Percentiles rank a stretch among this genome's conserved stretches.
These are phyloP conservation scores for Axea sp. DNA, from an alignment of 2,888 invertebrate species.

Conservation along the genomic window DNA sequence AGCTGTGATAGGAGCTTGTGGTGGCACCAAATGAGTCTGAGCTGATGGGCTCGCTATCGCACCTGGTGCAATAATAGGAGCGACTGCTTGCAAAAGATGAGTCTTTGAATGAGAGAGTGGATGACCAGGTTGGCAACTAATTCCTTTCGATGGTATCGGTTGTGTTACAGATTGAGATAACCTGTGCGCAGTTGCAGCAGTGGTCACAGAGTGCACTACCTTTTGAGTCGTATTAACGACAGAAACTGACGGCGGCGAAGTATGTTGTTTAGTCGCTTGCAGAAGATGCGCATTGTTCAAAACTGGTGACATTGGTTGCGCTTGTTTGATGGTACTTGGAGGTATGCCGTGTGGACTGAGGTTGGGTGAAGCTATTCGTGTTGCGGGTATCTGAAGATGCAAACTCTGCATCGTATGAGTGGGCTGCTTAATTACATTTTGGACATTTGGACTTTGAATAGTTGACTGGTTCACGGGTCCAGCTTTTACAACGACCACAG, in stretches of 20 bases:
- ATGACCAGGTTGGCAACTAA: conserved; percentile 74
- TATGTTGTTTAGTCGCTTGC: conserved; percentile 78
- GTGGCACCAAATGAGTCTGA: conserved; percentile 78
- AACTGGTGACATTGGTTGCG: conserved; percentile 77
- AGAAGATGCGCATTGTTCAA: conserved; percentile 77
- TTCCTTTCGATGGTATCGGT: conserved; percentile 70
- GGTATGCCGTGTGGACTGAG: conserved; percentile 72
- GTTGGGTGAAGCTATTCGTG: conserved; percentile 72
- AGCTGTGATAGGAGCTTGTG: conserved; percentile 80
- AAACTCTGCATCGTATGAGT: conserved; percentile 71
- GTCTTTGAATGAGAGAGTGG: conserved; percentile 79
- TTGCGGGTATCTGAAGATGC: conserved; percentile 72
- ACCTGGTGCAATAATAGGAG: conserved; percentile 80
- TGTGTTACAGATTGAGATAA: conserved; percentile 72
- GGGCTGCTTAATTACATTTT: conserved; percentile 71
- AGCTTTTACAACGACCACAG: conserved; percentile 54
- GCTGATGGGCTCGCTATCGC: conserved; percentile 82
- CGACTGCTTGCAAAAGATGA: conserved; percentile 78
- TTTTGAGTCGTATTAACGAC: conserved; percentile 75
- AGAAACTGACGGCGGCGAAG: conserved; percentile 67
- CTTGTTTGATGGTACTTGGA: conserved; percentile 69
- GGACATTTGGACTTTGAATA: conserved; percentile 56
- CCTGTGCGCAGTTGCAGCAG: conserved; percentile 67
- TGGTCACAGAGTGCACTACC: conserved; percentile 69
- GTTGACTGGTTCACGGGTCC: conserved; percentile 67